These are phyloP conservation scores for Drosophila truncata DNA, from an alignment of 1,140 invertebrate species.

Conservation along the genomic window DNA sequence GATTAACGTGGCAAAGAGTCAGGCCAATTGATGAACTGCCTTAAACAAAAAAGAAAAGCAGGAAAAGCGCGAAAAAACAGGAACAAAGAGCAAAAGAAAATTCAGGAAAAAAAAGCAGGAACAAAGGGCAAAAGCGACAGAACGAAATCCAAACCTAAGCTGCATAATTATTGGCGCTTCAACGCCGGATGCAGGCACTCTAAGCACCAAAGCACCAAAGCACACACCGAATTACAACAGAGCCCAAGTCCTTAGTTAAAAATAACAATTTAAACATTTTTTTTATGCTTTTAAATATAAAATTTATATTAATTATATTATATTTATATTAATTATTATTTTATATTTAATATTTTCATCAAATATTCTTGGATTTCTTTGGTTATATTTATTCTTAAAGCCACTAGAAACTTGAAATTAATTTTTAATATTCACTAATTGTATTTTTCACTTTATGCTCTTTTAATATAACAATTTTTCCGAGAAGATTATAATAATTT, in stretches of 20 bases:
- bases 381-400: too few species aligned
- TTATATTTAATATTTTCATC: neutral
- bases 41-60: neutral
- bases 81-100: neutral
- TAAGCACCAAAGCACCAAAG: neutral
- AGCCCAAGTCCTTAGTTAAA: neutral
- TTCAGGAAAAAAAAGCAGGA: neutral
- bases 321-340: too few species aligned
- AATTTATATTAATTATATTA: too few species aligned
- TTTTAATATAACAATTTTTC: too few species aligned
- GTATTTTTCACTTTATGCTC: too few species aligned
- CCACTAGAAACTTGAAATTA: too few species aligned
- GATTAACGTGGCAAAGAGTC: slow-evolving; percentile 50
- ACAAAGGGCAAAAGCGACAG: slow-evolving; percentile 2
- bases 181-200: slow-evolving; percentile 69
- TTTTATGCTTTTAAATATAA: neutral
- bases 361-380: too few species aligned
- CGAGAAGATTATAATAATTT: too few species aligned
- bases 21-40: slow-evolving; percentile 48
- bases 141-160: slow-evolving; percentile 44
- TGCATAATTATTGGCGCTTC: slow-evolving; percentile 78
- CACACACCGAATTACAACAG: neutral
- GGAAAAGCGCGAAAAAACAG: neutral
- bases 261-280: neutral
- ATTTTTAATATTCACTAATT: too few species aligned